Evolutionary conservation across 2,888 invertebrate genomes (phyloP).

Genomic region (Hirtodrosophila duncani): DNA sequence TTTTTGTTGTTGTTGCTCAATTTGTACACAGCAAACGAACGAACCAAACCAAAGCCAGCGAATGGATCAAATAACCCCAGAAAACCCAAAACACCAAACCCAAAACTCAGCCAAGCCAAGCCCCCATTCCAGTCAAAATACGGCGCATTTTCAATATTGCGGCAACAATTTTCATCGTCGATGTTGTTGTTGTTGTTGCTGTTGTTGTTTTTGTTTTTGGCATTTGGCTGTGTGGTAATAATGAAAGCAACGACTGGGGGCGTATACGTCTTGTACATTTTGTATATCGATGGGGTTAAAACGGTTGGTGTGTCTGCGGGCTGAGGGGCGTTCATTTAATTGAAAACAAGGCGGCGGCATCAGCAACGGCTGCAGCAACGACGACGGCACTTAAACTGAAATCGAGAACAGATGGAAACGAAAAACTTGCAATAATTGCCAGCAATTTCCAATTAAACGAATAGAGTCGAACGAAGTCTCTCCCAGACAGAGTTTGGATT

Average conservation of each 20-base stretch:
- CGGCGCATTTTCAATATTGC: constrained; percentile 67
- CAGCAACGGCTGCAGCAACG: background rate
- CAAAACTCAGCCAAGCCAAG: no score
- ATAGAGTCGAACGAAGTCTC: background rate
- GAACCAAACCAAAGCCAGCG: no score
- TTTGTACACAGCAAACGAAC: constrained; percentile 41
- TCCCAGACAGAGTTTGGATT: constrained; percentile 28
- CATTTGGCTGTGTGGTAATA: constrained; percentile 60
- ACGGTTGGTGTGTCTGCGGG: constrained; percentile 8
- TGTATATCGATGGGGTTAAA: background rate
- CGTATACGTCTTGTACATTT: constrained; percentile 18
- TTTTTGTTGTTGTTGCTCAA: constrained; percentile 57
- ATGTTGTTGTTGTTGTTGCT: constrained; percentile 20
- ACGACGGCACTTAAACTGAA: constrained; percentile 58
- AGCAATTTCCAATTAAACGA: constrained; percentile 29
- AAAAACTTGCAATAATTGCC: constrained; percentile 64
- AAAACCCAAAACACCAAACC: no score
- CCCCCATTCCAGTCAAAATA: no score
- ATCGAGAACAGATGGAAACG: constrained; percentile 64
- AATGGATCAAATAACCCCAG: no score
- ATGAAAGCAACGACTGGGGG: constrained; percentile 65
- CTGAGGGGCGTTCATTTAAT: constrained; percentile 59
- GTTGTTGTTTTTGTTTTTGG: constrained; percentile 42
- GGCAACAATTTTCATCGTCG: constrained; percentile 65
- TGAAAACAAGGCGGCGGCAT: constrained; percentile 59